Evolutionary conservation across 2,113 vertebrate genomes (phyloP), one percentile per base, ranked within the genome.

Genomic region (Callaeas wilsoni): DNA sequence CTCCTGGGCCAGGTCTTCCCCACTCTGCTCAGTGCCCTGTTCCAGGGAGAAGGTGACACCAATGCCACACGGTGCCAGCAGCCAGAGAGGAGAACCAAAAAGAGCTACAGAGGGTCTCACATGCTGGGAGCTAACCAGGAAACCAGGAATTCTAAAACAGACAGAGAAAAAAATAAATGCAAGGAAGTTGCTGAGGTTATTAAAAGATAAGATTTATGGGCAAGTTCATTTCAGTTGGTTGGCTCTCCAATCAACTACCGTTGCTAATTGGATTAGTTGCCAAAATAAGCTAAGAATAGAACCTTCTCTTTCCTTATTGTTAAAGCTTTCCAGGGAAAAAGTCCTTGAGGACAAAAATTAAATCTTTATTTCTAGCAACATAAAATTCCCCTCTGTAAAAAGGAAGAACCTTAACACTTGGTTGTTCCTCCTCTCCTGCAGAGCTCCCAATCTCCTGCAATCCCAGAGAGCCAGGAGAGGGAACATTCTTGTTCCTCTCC

Each of bases 251-350:
- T 97, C 96, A 95, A 5, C 90, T 92, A 35, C 90, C 12, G 77
- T 70, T 90, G 69, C 94, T 96, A 97, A 96, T 94, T 96, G 86
- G 94, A 94, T 96, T 94, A 97, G 90, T 96, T 94, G 96, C 94
- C 96, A 96, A 96, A 96, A 96, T 75, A 92, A 95, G 86, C 93
- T 89, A 88, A 87, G 92, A 97, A 92, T 93, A 93, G 92, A 95
- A 93, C 73, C 94, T 94, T 87, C 87, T 69, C 56, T 78, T 90
- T 64, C 81, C 90, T 90, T 93, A 78, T 93, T 96, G 93, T 96
- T 88, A 70, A 52, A 74, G 71, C 90, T 96, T 97, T 93, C 94
- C 73, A 95, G 93, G 92, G 94, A 94, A 91, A 83, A 95, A 69
- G 76, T 68, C 93, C 88, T 94, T 47, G 77, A 2, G 56, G 93